Percentiles rank a stretch among this genome's conserved stretches.
Evolutionary conservation across 2,888 invertebrate genomes (phyloP).

Genomic region (Lithodes maja): DNA sequence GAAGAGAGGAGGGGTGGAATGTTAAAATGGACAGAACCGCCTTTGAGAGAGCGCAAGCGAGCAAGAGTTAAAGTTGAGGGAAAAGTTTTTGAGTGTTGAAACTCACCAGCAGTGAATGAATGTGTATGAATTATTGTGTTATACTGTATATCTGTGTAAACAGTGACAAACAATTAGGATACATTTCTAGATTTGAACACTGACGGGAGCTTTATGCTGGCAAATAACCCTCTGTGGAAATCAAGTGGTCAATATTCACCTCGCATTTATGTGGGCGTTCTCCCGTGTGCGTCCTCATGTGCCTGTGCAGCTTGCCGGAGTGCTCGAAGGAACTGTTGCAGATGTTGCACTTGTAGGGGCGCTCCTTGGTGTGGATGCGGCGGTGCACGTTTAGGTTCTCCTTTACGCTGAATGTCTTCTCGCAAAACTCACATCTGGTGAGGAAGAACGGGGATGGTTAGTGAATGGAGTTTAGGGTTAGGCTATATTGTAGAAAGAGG

Average conservation of each 20-base stretch:
- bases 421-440: conserved; percentile 90
- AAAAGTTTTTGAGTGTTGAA: not conserved
- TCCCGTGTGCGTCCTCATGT: conserved; percentile 93
- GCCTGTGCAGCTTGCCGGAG: conserved; percentile 91
- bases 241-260: conserved; percentile 75
- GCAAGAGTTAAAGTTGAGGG: not conserved
- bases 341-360: conserved; percentile 91
- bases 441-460: not conserved
- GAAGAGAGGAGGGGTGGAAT: too few relatives aligned
- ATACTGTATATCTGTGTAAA: too few relatives aligned
- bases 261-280: conserved; percentile 92
- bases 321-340: conserved; percentile 93
- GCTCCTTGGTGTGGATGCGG: conserved; percentile 92
- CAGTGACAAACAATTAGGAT: too few relatives aligned
- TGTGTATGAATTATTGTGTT: too few relatives aligned
- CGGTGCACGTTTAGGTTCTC: conserved; percentile 92
- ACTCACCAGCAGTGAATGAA: not conserved
- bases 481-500: too few relatives aligned
- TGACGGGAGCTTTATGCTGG: not conserved
- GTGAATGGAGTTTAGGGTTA: too few relatives aligned
- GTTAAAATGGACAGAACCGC: too few relatives aligned
- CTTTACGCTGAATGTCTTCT: conserved; percentile 93
- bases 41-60: too few relatives aligned
- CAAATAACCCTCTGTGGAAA: not conserved
- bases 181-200: too few relatives aligned